Conservation (phyloP, 2,888 invertebrate species). For the Conomelus anceps region DNA sequence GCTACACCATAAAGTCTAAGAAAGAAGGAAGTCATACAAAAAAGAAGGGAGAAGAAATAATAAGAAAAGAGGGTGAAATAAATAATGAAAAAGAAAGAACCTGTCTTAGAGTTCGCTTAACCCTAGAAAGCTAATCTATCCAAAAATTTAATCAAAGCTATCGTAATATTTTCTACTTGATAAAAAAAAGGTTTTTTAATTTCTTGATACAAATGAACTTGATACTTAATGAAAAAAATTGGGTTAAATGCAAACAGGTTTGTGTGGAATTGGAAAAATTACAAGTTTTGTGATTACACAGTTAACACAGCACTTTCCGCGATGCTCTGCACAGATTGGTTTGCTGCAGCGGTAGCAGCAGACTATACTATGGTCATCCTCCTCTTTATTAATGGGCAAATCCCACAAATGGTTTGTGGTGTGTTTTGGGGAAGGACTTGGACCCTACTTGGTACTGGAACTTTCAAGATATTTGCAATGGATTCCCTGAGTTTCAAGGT, state of each 20-base stretch:
- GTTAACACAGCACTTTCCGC: background rate
- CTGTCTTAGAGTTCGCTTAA: background rate
- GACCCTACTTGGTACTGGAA: background rate
- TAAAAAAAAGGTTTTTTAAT: background rate
- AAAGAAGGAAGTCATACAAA: no score
- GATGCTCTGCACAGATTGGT: background rate
- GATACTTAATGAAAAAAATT: background rate
- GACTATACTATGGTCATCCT: background rate
- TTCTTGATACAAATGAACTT: background rate
- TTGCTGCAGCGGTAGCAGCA: background rate
- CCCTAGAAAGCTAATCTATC: background rate
- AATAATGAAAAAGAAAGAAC: no score
- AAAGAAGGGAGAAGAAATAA: no score
- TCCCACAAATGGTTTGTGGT: background rate
- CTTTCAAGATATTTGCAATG: constrained; percentile 3
- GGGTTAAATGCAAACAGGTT: background rate
- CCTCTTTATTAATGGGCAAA: background rate
- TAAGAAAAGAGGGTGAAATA: no score
- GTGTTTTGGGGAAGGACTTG: constrained; percentile 12
- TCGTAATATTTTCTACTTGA: background rate
- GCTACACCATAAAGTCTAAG: no score
- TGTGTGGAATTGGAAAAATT: background rate
- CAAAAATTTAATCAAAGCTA: background rate
- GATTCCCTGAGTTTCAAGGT: background rate
- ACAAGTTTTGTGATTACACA: background rate